These are phyloP conservation scores for Ardeotis arabs DNA, from an alignment of 2,113 vertebrate species.

Conservation along the genomic window DNA sequence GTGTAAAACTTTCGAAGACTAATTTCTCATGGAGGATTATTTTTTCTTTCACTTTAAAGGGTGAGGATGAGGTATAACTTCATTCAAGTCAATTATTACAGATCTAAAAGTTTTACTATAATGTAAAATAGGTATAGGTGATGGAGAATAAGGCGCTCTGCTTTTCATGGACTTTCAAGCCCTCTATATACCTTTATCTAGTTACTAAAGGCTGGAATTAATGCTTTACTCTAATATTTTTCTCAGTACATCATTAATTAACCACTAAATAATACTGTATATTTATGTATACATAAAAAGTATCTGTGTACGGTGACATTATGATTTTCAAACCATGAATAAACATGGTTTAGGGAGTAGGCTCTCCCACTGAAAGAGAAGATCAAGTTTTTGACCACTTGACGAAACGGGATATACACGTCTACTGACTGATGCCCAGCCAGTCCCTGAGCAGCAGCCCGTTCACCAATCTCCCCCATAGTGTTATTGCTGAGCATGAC, in stretches of 20 bases:
- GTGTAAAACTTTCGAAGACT: background rate
- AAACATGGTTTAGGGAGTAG: background rate
- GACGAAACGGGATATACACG: background rate
- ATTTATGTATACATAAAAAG: background rate
- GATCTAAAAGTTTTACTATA: background rate
- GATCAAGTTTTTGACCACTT: background rate
- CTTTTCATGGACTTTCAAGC: background rate
- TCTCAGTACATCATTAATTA: background rate
- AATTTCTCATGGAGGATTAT: background rate
- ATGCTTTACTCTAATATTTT: background rate
- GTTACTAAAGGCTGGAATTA: background rate
- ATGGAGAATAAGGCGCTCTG: background rate
- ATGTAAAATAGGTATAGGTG: background rate
- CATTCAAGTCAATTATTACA: background rate
- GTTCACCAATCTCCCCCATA: no score
- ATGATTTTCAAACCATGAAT: background rate
- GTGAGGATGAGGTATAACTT: background rate
- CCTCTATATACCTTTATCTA: background rate
- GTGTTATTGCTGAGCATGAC: no score
- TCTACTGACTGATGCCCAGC: no score
- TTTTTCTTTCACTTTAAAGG: background rate
- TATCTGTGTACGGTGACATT: background rate
- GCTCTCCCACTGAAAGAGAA: background rate
- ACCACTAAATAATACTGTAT: background rate
- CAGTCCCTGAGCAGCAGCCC: no score